These are phyloP conservation scores for Leptopilina myrica DNA, from an alignment of 2,888 invertebrate genomes.

Conservation along the genomic window DNA sequence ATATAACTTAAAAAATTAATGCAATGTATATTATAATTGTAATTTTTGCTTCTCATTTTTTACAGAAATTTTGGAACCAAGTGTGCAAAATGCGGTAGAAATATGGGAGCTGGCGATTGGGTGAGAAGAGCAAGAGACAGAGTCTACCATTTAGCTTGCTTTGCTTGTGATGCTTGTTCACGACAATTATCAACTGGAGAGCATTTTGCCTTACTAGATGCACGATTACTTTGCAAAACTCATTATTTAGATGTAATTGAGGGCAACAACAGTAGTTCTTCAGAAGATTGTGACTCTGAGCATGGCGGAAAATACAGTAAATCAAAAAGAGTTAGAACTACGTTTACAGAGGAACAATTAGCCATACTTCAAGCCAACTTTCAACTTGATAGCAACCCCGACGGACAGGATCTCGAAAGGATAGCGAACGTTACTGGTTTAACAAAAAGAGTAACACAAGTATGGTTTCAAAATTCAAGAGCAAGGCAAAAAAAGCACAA, in stretches of 20 bases:
- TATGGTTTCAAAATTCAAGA: constrained; percentile 98
- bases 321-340: constrained; percentile 97
- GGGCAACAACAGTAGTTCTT: constrained; percentile 91
- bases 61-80: constrained; percentile 96
- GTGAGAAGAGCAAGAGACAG: constrained; percentile 95
- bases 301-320: constrained; percentile 92
- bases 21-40: too few species aligned
- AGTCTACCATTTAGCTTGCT: constrained; percentile 99
- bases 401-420: constrained; percentile 97
- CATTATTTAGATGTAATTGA: constrained; percentile 96
- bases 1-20: too few species aligned
- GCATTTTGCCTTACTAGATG: constrained; percentile 96
- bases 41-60: constrained; percentile 55
- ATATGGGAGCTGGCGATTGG: constrained; percentile 97
- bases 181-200: constrained; percentile 95
- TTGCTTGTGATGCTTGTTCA: constrained; percentile 97
- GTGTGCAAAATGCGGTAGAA: constrained; percentile 96
- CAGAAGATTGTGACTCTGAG: constrained; percentile 93
- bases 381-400: constrained; percentile 98
- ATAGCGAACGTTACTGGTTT: constrained; percentile 98
- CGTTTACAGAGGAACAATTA: constrained; percentile 98
- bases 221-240: constrained; percentile 96
- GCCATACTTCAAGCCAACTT: constrained; percentile 98
- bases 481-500: constrained; percentile 95
- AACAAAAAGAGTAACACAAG: constrained; percentile 96